phyloP scores from a whole-genome alignment of 2,888 invertebrate genomes.

The Xestia rhomboidea region DNA sequence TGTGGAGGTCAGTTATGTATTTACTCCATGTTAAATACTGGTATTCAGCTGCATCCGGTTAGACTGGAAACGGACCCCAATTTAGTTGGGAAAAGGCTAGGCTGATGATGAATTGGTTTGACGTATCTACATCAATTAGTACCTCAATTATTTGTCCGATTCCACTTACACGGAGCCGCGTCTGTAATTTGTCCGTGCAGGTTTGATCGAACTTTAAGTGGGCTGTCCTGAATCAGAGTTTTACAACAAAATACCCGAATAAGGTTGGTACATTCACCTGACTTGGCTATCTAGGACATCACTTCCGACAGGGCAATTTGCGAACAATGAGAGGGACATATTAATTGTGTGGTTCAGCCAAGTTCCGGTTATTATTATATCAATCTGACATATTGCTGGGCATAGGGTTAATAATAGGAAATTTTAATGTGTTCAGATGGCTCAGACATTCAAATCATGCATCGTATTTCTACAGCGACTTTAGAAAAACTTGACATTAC shows the following conservation, averaged over 20 bases:
- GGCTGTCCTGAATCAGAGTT: neutral
- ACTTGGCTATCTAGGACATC: neutral
- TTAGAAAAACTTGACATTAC: neutral
- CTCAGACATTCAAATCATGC: neutral
- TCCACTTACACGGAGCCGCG: neutral
- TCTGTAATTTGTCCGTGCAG: neutral
- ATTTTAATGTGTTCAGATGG: neutral
- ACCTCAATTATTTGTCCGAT: neutral
- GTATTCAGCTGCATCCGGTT: neutral
- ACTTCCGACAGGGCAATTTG: neutral
- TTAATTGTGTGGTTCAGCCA: neutral
- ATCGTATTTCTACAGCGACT: neutral
- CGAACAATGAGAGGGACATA: neutral
- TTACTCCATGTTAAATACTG: neutral
- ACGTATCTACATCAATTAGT: neutral
- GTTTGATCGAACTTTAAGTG: neutral
- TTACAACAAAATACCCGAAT: neutral
- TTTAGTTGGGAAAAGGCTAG: neutral
- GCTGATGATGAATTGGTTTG: neutral
- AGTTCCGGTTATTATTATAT: neutral
- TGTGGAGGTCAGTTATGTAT: neutral
- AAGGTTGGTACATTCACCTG: too few relatives aligned
- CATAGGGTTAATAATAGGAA: neutral
- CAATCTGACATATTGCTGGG: neutral
- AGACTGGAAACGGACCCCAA: neutral